phyloP scores from a whole-genome alignment of 2,113 vertebrate species.

The Mesitornis unicolor region DNA sequence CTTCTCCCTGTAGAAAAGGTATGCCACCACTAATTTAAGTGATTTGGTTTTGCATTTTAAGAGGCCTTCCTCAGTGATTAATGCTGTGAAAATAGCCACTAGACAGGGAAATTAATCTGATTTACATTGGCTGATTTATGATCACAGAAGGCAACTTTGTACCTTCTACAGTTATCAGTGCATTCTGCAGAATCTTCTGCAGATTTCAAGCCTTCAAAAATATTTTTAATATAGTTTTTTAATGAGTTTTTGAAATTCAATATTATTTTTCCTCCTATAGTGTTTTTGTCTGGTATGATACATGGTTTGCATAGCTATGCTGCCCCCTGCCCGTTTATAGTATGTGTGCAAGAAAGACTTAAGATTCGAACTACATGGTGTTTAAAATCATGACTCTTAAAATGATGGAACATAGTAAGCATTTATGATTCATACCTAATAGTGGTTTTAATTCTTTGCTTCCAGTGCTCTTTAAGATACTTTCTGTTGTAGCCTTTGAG shows the following conservation, averaged over 20 bases:
- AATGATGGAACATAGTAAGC: neutral
- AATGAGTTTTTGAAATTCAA: neutral
- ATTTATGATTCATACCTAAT: neutral
- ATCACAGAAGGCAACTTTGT: neutral
- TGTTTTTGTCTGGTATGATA: neutral
- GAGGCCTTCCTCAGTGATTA: neutral
- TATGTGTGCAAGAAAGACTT: neutral
- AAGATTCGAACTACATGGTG: neutral
- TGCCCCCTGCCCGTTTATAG: constrained; percentile 62
- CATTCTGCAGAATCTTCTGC: neutral
- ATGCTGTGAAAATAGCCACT: neutral
- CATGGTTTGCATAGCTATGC: constrained; percentile 22
- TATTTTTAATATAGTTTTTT: neutral
- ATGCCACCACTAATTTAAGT: neutral
- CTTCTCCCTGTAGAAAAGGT: constrained; percentile 95
- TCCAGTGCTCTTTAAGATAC: neutral
- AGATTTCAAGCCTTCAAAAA: neutral
- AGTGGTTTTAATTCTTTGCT: neutral
- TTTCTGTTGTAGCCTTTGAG: neutral
- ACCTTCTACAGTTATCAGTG: neutral
- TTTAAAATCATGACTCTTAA: neutral
- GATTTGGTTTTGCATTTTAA: neutral
- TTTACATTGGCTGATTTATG: neutral
- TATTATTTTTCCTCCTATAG: neutral
- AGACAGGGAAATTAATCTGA: neutral